A percentile compares a stretch with the other conserved stretches of the same genome.
These are phyloP conservation scores for Buceros bicornis DNA, from an alignment of 2,797 vertebrate species.

Conservation along the genomic window DNA sequence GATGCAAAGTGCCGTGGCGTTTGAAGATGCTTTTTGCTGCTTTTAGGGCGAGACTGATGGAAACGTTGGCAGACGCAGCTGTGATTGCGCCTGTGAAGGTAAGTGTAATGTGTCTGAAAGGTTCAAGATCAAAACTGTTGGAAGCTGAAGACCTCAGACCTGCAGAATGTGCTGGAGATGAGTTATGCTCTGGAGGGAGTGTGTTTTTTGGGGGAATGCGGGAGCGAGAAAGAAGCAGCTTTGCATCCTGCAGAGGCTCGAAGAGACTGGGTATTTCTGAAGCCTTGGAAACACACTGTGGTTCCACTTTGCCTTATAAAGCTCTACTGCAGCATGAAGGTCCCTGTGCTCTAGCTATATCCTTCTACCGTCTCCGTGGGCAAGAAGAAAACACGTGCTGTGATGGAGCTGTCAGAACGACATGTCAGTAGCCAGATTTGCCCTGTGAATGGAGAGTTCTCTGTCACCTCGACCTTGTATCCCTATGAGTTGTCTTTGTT, in stretches of 20 bases:
- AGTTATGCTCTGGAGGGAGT: not conserved
- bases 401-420: fast-evolving
- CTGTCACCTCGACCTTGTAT: fast-evolving
- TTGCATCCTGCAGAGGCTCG: not conserved
- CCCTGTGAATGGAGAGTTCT: no score
- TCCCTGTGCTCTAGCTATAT: not conserved
- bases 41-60: conserved; percentile 9
- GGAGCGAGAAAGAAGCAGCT: not conserved
- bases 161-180: not conserved
- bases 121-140: not conserved
- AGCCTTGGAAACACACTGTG: fast-evolving
- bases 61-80: not conserved
- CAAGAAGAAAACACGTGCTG: fast-evolving
- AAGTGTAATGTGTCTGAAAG: not conserved
- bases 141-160: not conserved
- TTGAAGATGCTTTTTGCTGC: conserved; percentile 64
- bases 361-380: fast-evolving
- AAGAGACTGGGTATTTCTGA: not conserved
- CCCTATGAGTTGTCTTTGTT: fast-evolving
- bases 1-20: conserved; percentile 29
- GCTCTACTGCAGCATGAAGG: fast-evolving
- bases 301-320: not conserved
- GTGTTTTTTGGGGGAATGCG: not conserved
- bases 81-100: not conserved
- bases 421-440: not conserved